These are phyloP conservation scores for Neotoma lepida DNA, from an alignment of 2,113 vertebrate species.

Conservation along the genomic window DNA sequence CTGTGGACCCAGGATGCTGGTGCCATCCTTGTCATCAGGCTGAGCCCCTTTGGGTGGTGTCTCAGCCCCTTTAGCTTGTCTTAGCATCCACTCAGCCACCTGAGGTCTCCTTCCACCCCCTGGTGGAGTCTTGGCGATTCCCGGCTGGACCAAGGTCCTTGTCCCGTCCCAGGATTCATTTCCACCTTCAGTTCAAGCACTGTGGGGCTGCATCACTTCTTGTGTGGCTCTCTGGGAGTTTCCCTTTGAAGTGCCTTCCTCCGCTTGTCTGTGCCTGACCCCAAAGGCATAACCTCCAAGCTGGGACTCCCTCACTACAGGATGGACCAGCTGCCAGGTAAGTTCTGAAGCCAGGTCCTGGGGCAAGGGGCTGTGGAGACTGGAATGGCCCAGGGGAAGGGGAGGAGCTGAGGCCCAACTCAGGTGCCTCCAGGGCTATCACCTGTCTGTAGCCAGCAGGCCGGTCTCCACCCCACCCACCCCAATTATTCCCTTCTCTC, in stretches of 20 bases:
- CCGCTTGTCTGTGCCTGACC: neutral
- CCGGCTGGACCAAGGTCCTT: neutral
- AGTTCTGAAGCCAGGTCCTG: neutral
- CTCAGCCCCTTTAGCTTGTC: too few species aligned
- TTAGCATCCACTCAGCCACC: too few species aligned
- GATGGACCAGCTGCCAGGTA: neutral
- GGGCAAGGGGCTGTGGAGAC: neutral
- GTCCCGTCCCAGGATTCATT: neutral
- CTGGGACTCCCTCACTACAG: neutral
- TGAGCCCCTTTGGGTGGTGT: neutral
- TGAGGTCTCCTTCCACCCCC: too few species aligned
- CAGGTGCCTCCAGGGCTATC: neutral
- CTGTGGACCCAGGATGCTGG: neutral
- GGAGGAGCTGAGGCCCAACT: too few species aligned
- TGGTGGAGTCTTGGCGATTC: neutral
- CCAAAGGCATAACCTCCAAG: neutral
- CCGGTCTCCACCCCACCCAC: neutral
- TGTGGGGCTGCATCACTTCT: neutral
- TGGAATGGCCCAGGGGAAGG: neutral
- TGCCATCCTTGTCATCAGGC: neutral
- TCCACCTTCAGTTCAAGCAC: neutral
- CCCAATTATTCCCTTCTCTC: too few species aligned
- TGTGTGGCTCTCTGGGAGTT: neutral
- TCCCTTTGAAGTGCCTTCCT: neutral
- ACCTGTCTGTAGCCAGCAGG: neutral